Conservation (phyloP, 2,888 invertebrate species). For the Epiblema foenella region DNA sequence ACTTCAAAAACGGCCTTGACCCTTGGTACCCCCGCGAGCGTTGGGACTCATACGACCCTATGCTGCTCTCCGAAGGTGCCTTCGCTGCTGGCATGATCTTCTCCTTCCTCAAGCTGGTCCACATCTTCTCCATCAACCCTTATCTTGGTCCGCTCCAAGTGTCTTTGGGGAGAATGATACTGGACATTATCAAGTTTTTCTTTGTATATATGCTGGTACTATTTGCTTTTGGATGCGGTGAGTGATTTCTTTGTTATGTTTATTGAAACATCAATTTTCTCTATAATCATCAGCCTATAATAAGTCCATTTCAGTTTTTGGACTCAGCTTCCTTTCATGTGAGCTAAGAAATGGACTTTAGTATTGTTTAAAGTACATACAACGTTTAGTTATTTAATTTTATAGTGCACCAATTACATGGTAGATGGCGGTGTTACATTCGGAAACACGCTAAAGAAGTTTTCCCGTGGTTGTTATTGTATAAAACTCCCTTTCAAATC, state of each 20-base stretch:
- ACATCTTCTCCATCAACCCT: conserved; percentile 98
- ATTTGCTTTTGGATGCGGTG: conserved; percentile 98
- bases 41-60: conserved; percentile 98
- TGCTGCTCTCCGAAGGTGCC: conserved; percentile 96
- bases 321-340: too few relatives aligned
- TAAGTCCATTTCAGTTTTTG: too few relatives aligned
- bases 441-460: too few relatives aligned
- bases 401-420: too few relatives aligned
- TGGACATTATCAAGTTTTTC: conserved; percentile 98
- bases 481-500: too few relatives aligned
- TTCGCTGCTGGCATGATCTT: conserved; percentile 99
- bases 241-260: conserved; percentile 57
- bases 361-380: too few relatives aligned
- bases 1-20: conserved; percentile 88
- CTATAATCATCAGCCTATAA: too few relatives aligned
- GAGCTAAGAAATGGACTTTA: too few relatives aligned
- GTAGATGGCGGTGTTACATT: too few relatives aligned
- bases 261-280: neutral
- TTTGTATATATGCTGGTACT: conserved; percentile 96
- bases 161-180: conserved; percentile 96
- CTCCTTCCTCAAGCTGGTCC: conserved; percentile 97
- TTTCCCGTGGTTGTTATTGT: too few relatives aligned
- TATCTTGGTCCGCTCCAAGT: conserved; percentile 97
- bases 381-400: too few relatives aligned
- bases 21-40: conserved; percentile 95